Evolutionary conservation across 2,113 vertebrate genomes (phyloP), one percentile per base, ranked within the genome.

Genomic region (Trogon surrucura): DNA sequence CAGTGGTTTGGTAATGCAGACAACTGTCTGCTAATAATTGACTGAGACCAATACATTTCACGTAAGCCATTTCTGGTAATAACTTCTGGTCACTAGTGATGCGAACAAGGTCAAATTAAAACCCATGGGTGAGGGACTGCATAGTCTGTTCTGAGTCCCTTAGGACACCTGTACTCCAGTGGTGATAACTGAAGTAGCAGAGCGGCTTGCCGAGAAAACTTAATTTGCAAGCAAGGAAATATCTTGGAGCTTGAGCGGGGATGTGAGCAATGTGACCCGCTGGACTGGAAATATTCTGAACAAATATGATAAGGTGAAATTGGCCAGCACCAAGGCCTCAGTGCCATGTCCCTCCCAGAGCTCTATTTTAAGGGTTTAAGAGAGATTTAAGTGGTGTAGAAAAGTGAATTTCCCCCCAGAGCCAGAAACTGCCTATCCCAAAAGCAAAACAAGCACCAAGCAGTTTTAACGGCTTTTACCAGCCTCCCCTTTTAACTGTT

Each of bases 11-110:
- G 83, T 91, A 77, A 79, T 70, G 96, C 91, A 97, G 93, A 97
- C 95, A 89, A 82, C 95, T 92, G 96, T 95, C 96, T 96, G 77
- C 96, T 91, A 51, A 89, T 93, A 97, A 96, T 93, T 93, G 96
- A 93, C 96, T 88, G 94, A 95, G 92, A 89, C 94, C 88, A 96
- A 95, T 93, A 93, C 80, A 96, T 96, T 91, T 93, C 93, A 91
- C 36, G 0, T 96, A 93, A 95, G 89, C 87, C 91, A 94, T 80
- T 96, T 96, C 84, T 25, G 66, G 66, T 80, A 96, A 96, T 91
- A 95, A 95, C 92, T 91, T 95, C 54, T 93, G 88, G 90, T 90
- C 93, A 96, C 90, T 45, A 72, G 93, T 50, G 77, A 96, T 81
- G 91, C 2, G 4, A 86, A 61, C 57, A 96, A 96, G 96, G 92